Percentiles rank a stretch among this genome's conserved stretches.
Conservation (phyloP, 2,113 vertebrate species). For the Indri indri region DNA sequence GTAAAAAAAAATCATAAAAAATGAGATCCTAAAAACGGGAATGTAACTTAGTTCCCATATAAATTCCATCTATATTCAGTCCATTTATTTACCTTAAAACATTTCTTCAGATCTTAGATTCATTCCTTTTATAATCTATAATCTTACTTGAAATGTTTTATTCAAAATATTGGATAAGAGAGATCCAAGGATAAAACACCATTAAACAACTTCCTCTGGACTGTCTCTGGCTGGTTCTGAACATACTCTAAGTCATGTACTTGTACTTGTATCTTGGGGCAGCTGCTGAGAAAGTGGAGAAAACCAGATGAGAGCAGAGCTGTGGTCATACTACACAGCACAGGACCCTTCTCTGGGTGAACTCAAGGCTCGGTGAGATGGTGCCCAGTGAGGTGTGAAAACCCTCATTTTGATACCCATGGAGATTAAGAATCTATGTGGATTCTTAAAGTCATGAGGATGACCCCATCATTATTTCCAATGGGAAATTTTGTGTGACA, state of each 20-base stretch:
- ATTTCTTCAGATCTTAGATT: neutral
- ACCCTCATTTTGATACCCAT: neutral
- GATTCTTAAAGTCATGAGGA: neutral
- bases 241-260: neutral
- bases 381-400: neutral
- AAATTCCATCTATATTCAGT: neutral
- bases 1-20: neutral
- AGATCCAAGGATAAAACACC: neutral
- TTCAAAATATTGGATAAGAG: neutral
- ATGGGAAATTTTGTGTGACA: neutral
- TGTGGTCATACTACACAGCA: neutral
- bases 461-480: neutral
- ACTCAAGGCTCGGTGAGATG: neutral
- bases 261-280: neutral
- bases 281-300: neutral
- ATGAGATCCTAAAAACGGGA: neutral
- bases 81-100: neutral
- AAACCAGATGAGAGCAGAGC: neutral
- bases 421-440: neutral
- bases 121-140: neutral
- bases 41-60: neutral
- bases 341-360: neutral
- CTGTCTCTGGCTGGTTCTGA: neutral
- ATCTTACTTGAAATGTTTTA: neutral
- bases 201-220: neutral